Percentiles rank a stretch among this genome's conserved stretches.
Conservation (phyloP, 1,140 invertebrate species). For the Condylostylus longicornis region DNA sequence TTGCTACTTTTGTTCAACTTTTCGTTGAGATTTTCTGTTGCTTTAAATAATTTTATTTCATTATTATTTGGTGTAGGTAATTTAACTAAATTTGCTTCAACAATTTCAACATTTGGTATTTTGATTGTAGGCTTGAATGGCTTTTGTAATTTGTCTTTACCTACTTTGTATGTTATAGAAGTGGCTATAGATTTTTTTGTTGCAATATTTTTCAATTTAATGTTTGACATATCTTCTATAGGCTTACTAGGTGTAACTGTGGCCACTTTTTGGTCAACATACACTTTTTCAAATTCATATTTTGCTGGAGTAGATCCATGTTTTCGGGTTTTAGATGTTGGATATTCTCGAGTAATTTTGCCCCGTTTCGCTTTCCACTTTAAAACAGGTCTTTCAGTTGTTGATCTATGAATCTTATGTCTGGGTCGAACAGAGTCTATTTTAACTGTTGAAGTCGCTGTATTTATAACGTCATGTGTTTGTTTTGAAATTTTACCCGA, state of each 20-base stretch:
- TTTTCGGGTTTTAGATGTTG: slow-evolving; percentile 9
- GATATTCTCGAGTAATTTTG: slow-evolving; percentile 6
- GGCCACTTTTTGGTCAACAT: slow-evolving; percentile 10
- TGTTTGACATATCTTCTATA: too few relatives aligned
- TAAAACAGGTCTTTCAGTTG: slow-evolving; percentile 13
- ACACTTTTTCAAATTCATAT: neutral
- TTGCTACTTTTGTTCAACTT: neutral
- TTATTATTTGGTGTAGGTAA: too few relatives aligned
- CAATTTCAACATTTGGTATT: neutral
- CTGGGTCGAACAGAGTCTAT: too few relatives aligned
- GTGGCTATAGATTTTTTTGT: slow-evolving; percentile 31
- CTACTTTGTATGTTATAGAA: slow-evolving; percentile 30
- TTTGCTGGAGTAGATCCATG: neutral
- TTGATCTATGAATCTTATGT: slow-evolving; percentile 13
- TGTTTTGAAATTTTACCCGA: too few relatives aligned
- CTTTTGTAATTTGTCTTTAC: slow-evolving; percentile 10
- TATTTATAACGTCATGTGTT: too few relatives aligned
- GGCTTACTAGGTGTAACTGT: slow-evolving; percentile 13
- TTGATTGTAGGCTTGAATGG: neutral
- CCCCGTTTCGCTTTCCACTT: slow-evolving; percentile 26
- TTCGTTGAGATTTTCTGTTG: neutral
- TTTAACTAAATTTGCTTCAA: neutral
- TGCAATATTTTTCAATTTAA: too few relatives aligned
- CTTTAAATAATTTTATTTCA: too few relatives aligned
- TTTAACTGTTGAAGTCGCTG: too few relatives aligned